A percentile compares a stretch with the other conserved stretches of the same genome.
Evolutionary conservation across 1,140 invertebrate genomes (phyloP).

Genomic region (Apis florea): DNA sequence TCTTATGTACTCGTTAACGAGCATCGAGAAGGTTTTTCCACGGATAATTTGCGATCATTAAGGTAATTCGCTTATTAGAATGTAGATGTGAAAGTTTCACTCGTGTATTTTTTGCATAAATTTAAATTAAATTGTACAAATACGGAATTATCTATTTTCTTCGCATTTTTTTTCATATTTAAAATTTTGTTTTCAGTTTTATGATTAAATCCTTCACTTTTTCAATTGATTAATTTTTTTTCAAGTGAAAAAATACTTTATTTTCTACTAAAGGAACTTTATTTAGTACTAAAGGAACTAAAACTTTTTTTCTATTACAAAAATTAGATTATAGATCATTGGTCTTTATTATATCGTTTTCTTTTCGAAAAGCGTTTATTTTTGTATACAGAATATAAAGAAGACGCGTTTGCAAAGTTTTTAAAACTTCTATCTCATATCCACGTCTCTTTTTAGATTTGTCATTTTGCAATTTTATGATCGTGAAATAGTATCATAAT

Average conservation of each 20-base stretch:
- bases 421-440: too few species aligned
- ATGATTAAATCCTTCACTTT: background rate
- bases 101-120: background rate
- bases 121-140: slow-evolving; percentile 8
- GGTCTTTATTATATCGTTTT: too few species aligned
- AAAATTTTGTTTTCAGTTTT: slow-evolving; percentile 9
- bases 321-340: too few species aligned
- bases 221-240: background rate
- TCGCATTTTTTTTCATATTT: background rate
- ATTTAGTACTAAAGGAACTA: too few species aligned
- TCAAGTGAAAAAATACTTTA: too few species aligned
- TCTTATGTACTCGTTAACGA: slow-evolving; percentile 16
- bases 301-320: too few species aligned
- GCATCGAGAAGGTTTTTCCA: background rate
- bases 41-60: background rate
- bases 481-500: too few species aligned
- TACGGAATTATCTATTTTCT: background rate
- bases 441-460: too few species aligned
- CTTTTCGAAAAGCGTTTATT: background rate
- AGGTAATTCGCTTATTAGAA: background rate
- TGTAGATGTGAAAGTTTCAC: too few species aligned
- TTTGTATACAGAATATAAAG: background rate
- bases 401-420: background rate
- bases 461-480: too few species aligned
- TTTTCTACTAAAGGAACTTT: too few species aligned